These are phyloP conservation scores for Ypsolopha scabrella DNA, from an alignment of 2,888 invertebrate genomes.

Conservation along the genomic window DNA sequence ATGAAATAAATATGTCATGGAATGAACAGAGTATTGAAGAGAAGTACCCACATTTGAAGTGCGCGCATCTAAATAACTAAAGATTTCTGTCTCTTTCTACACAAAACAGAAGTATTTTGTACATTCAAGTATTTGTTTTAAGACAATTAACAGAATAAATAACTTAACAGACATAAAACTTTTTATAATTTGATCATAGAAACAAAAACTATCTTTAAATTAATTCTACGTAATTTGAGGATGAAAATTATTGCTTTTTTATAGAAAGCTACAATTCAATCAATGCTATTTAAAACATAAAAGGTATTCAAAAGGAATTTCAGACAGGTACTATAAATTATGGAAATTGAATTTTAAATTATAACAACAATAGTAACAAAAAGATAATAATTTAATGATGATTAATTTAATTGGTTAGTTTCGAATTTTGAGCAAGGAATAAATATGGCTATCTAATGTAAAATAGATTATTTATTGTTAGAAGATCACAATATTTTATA, in stretches of 20 bases:
- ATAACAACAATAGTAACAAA: too few species aligned
- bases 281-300: not conserved
- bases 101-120: constrained; percentile 13
- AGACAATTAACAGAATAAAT: constrained; percentile 31
- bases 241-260: not conserved
- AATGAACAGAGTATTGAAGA: constrained; percentile 14
- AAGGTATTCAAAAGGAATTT: not conserved
- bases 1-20: constrained; percentile 14
- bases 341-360: too few species aligned
- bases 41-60: constrained; percentile 6
- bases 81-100: constrained; percentile 10
- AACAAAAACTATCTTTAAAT: not conserved
- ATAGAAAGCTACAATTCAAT: not conserved
- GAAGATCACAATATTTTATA: too few species aligned
- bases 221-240: too few species aligned
- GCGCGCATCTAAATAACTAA: constrained; percentile 14
- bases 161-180: constrained; percentile 23
- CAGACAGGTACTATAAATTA: too few species aligned
- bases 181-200: constrained; percentile 17
- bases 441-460: too few species aligned
- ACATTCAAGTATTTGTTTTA: not conserved
- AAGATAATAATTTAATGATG: too few species aligned
- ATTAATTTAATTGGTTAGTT: too few species aligned
- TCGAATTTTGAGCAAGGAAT: too few species aligned
- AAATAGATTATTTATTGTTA: too few species aligned